phyloP scores from a whole-genome alignment of 2,113 vertebrate genomes.

The Gila orcuttii region DNA sequence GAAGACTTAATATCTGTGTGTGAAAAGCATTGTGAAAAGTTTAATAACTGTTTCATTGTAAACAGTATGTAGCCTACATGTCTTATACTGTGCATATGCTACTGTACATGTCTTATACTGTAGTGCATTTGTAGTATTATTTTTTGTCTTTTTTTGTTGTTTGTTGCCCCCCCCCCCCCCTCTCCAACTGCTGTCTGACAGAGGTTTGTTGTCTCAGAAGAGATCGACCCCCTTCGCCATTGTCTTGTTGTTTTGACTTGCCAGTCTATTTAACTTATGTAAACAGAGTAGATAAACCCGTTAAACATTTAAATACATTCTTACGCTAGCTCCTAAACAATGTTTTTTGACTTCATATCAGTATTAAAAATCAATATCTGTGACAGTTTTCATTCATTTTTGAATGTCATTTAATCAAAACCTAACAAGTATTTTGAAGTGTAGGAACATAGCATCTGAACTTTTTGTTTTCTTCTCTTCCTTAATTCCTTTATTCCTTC shows the following conservation, averaged over 20 bases:
- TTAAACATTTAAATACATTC: neutral
- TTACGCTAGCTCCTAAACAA: neutral
- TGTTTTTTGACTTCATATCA: neutral
- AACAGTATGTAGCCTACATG: no score
- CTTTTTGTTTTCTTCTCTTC: neutral
- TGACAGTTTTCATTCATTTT: neutral
- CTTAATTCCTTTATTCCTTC: no score
- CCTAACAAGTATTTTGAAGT: neutral
- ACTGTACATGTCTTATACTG: neutral
- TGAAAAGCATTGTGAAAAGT: no score
- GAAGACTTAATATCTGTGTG: neutral
- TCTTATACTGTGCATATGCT: no score
- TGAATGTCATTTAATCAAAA: neutral
- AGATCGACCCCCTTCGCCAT: neutral
- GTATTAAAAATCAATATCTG: neutral
- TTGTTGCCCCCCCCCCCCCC: neutral
- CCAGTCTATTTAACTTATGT: constrained; percentile 21
- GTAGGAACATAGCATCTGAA: neutral
- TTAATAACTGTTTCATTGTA: neutral
- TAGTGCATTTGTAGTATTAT: no score
- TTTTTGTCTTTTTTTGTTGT: neutral
- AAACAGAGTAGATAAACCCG: constrained; percentile 10
- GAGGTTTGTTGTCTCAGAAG: constrained; percentile 11
- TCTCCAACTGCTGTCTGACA: constrained; percentile 4
- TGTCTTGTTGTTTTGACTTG: constrained; percentile 25